Evolutionary conservation across 2,113 vertebrate species (phyloP).

Genomic region (Zosterops borbonicus): DNA sequence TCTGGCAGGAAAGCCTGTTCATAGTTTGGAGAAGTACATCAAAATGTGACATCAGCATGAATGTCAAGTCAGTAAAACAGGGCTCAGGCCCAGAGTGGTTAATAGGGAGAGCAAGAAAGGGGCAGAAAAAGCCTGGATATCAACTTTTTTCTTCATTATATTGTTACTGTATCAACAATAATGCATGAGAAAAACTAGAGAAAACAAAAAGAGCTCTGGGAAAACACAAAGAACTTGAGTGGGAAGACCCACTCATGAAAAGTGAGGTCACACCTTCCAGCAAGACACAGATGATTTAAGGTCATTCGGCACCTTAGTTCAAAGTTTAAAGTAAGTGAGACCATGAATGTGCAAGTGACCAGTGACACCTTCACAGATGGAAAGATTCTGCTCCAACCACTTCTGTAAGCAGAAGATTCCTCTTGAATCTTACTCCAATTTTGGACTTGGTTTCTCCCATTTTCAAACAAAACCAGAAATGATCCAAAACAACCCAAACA

Average conservation of each 20-base stretch:
- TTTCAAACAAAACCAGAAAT: not conserved
- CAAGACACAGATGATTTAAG: not conserved
- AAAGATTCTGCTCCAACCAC: not conserved
- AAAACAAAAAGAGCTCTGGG: not conserved
- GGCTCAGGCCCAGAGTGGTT: not conserved
- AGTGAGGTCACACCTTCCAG: not conserved
- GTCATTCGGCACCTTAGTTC: not conserved
- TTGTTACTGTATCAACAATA: not conserved
- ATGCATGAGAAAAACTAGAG: not conserved
- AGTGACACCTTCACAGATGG: not conserved
- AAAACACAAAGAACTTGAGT: not conserved
- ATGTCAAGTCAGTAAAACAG: not conserved
- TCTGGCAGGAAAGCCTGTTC: not conserved
- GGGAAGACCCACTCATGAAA: not conserved
- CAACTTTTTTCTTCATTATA: not conserved
- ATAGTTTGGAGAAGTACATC: not conserved
- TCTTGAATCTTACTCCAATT: not conserved
- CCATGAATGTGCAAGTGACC: not conserved
- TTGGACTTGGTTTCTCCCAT: not conserved
- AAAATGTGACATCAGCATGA: not conserved
- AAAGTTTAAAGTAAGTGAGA: not conserved
- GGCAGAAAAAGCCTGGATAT: not conserved
- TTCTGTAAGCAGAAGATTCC: not conserved
- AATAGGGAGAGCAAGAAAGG: not conserved
- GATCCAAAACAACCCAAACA: not conserved